Percentiles rank a stretch among this genome's conserved stretches.
Evolutionary conservation across 2,113 vertebrate genomes (phyloP).

Genomic region (Myodes glareolus): DNA sequence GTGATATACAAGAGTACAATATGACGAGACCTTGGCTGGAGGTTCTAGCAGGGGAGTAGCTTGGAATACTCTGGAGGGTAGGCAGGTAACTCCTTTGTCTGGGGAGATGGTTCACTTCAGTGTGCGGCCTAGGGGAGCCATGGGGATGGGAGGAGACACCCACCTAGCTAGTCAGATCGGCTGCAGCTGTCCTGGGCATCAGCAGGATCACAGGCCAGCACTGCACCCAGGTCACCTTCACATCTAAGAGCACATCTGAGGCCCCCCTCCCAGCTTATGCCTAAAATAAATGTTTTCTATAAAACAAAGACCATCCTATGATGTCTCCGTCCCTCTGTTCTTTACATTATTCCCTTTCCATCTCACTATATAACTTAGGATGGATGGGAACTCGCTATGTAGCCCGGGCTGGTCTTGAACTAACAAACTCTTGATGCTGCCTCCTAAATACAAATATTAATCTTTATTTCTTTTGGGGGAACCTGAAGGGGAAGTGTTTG

Average conservation of each 20-base stretch:
- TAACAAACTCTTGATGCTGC: not conserved
- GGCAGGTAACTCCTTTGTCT: not conserved
- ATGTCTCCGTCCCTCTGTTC: too few relatives aligned
- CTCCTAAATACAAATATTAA: not conserved
- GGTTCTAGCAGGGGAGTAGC: not conserved
- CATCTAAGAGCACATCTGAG: not conserved
- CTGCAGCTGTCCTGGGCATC: not conserved
- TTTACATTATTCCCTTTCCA: not conserved
- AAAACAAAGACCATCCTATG: not conserved
- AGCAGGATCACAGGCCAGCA: too few relatives aligned
- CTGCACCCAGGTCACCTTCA: not conserved
- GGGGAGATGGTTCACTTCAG: not conserved
- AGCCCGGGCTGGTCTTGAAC: not conserved
- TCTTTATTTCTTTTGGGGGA: conserved; percentile 10
- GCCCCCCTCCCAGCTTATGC: not conserved
- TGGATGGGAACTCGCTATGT: not conserved
- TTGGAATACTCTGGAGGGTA: not conserved
- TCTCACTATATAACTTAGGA: not conserved
- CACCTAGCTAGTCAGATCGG: not conserved
- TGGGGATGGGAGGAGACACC: not conserved
- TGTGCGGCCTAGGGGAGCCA: not conserved
- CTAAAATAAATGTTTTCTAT: not conserved
- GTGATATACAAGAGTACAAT: not conserved
- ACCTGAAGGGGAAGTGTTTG: not conserved
- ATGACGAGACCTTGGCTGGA: not conserved